Conservation (phyloP, 2,113 vertebrate genomes). For the Megaleporinus macrocephalus region DNA sequence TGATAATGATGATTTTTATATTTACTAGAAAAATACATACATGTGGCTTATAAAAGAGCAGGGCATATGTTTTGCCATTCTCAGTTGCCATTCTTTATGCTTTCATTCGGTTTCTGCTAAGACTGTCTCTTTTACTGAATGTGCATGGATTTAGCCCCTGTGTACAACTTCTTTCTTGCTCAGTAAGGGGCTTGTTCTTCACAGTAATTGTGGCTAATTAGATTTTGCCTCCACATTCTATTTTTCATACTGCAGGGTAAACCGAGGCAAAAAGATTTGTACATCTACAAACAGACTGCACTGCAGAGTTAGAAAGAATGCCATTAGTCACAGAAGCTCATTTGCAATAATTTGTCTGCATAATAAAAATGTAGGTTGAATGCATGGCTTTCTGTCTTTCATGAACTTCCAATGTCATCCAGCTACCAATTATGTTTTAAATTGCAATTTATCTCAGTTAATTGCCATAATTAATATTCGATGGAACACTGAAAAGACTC, state of each 20-base stretch:
- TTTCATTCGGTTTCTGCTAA: background rate
- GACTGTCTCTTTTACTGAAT: background rate
- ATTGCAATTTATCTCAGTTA: slow-evolving; percentile 81
- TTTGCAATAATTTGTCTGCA: slow-evolving; percentile 66
- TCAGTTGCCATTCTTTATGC: background rate
- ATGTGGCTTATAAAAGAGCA: too few relatives aligned
- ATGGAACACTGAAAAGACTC: slow-evolving; percentile 77
- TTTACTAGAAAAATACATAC: too few relatives aligned
- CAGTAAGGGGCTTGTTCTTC: background rate
- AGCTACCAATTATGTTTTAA: slow-evolving; percentile 76
- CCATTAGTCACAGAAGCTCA: slow-evolving; percentile 60
- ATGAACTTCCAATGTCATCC: slow-evolving; percentile 80
- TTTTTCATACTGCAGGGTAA: background rate
- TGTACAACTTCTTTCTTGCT: background rate
- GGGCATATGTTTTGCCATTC: background rate
- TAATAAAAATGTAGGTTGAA: slow-evolving; percentile 67
- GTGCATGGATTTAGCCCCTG: background rate
- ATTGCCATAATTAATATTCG: slow-evolving; percentile 82
- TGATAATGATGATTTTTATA: too few relatives aligned
- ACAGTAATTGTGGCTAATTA: slow-evolving; percentile 8
- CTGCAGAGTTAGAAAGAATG: slow-evolving; percentile 43
- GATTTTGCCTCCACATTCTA: background rate
- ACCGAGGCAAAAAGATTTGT: background rate
- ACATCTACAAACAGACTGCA: background rate
- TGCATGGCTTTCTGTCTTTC: slow-evolving; percentile 62